phyloP scores from a whole-genome alignment of 2,113 vertebrate species.

The Strix aluco region DNA sequence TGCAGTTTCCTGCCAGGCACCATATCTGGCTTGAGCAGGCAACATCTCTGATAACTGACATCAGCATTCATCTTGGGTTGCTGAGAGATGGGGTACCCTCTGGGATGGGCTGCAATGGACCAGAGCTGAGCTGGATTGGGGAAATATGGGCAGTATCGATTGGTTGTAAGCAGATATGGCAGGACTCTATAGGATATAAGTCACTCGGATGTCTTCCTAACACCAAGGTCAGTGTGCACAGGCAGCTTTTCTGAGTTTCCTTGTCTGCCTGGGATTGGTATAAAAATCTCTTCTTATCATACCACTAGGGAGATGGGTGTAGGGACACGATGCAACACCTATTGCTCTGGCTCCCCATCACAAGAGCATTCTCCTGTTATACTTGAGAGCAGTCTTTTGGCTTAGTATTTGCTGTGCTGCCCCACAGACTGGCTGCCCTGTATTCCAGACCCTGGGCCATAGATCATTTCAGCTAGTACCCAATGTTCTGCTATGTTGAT shows the following conservation, averaged over 20 bases:
- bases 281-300: not conserved
- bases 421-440: not conserved
- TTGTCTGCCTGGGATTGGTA: not conserved
- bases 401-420: not conserved
- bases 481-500: not conserved
- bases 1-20: not conserved
- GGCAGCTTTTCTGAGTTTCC: not conserved
- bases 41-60: not conserved
- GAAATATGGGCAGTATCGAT: fast-evolving
- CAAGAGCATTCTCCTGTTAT: not conserved
- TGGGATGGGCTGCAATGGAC: not conserved
- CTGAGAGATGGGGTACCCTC: not conserved
- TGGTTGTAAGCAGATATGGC: not conserved
- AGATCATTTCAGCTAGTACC: not conserved
- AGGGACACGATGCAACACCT: not conserved
- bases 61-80: fast-evolving
- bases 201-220: not conserved
- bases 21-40: not conserved
- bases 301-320: not conserved
- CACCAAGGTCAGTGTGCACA: fast-evolving
- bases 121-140: not conserved
- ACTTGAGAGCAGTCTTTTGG: not conserved
- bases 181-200: not conserved
- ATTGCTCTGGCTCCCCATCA: not conserved
- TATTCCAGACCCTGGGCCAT: not conserved